Evolutionary conservation across 2,888 invertebrate species (phyloP), one percentile per base, ranked within the genome.

Genomic region (Agriopis leucophaearia): DNA sequence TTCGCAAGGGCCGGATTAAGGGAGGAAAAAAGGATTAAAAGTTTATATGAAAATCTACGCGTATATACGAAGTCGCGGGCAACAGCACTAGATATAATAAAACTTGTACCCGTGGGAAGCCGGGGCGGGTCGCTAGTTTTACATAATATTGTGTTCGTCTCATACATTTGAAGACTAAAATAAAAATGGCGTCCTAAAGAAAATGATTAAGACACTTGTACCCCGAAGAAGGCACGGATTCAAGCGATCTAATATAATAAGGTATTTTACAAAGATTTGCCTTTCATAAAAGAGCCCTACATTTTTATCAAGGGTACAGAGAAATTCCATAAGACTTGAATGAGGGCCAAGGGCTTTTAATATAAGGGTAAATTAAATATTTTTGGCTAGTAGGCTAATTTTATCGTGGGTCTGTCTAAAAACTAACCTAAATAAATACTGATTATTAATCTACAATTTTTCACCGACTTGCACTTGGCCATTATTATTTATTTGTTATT

Each of bases 201-300:
- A 59, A 65, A 59, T 65, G 59, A 59, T 59, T 65, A 63, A 61
- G 55, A 40, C 47, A 10, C 38, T 38, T 45, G 3, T 44, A 16
- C n/a, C 50, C 36, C 51, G 50, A 58, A 44, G n/a, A 64, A 56
- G 51, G n/a, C 51, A 48, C 55, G 27, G 50, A 47, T 38, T 36
- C 42, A 10, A 51, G 38, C 36, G 15, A 52, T 57, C 35, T 58
- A 51, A 59, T 63, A 56, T 66, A 64, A 55, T 64, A 59, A 59
- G 52, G 18, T 64, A 54, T 61, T 61, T 57, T 57, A 45, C 51
- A 16, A 52, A 57, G 45, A 55, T 59, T 67, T 27, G 50, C 63
- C 38, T 52, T 59, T 54, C 48, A 42, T 64, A 36, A 50, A 48
- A 64, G 1, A 13, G 27, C 50, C 36, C 51, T 16, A 54, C 35